Evolutionary conservation across 2,113 vertebrate species (phyloP).

Genomic region (Cynoglossus semilaevis): DNA sequence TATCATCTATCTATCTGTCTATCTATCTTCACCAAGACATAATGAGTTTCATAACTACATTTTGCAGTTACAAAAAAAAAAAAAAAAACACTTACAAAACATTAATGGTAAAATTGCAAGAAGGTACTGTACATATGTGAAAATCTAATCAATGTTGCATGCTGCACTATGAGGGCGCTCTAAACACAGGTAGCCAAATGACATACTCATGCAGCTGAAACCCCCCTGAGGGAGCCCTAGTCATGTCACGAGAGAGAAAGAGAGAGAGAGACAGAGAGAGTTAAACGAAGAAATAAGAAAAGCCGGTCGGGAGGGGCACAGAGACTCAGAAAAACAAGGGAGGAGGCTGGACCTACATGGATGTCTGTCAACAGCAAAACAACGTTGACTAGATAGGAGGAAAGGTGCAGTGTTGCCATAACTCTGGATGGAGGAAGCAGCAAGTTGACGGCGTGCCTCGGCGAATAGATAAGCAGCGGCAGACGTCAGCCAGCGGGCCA

Average conservation of each 20-base stretch:
- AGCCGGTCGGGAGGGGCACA: slow-evolving; percentile 40
- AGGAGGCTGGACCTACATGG: slow-evolving; percentile 29
- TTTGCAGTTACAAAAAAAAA: too few species aligned
- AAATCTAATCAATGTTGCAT: too few species aligned
- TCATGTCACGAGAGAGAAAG: slow-evolving; percentile 78
- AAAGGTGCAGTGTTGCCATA: slow-evolving; percentile 15
- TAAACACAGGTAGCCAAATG: slow-evolving; percentile 13
- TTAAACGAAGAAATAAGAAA: not conserved
- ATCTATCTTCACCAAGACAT: too few species aligned
- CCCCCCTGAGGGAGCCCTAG: slow-evolving; percentile 80
- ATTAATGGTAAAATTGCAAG: too few species aligned
- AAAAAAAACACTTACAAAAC: too few species aligned
- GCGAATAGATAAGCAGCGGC: slow-evolving; percentile 37
- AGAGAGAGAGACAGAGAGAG: slow-evolving; percentile 40
- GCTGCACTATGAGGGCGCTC: too few species aligned
- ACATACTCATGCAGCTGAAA: slow-evolving; percentile 56
- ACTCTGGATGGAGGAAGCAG: slow-evolving; percentile 39
- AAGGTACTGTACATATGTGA: too few species aligned
- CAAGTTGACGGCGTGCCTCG: slow-evolving; percentile 53
- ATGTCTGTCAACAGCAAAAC: slow-evolving; percentile 41
- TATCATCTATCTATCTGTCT: too few species aligned
- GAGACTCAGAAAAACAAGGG: slow-evolving; percentile 25
- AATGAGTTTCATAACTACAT: too few species aligned
- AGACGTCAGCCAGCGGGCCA: slow-evolving; percentile 30
- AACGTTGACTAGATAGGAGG: slow-evolving; percentile 12